Conservation (phyloP, 2,888 invertebrate genomes). For the Sarcophaga rosellei region DNA sequence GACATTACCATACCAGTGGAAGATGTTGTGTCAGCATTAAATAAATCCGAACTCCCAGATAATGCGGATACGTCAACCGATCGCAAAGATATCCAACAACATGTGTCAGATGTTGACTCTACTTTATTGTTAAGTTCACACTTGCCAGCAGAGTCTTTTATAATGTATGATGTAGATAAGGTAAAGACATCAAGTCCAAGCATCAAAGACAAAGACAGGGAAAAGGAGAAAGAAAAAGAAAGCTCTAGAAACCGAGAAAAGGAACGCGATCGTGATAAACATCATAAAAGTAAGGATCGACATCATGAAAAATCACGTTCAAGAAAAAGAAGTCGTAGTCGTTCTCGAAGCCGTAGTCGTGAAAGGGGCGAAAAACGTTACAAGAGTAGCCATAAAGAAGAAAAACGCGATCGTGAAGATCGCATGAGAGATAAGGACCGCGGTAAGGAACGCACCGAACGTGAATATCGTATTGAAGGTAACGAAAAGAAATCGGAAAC, state of each 20-base stretch:
- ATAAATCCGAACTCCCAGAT: conserved; percentile 80
- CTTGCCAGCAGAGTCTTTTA: conserved; percentile 24
- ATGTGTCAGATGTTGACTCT: conserved; percentile 51
- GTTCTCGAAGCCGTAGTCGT: conserved; percentile 77
- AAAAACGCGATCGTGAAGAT: conserved; percentile 72
- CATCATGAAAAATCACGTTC: conserved; percentile 73
- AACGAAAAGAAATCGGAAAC: conserved; percentile 67
- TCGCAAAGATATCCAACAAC: conserved; percentile 51
- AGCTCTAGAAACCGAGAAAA: conserved; percentile 66
- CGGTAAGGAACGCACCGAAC: conserved; percentile 56
- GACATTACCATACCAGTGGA: conserved; percentile 85
- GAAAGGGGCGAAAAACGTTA: conserved; percentile 75
- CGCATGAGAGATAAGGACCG: conserved; percentile 71
- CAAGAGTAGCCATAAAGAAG: conserved; percentile 73
- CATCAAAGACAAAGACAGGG: conserved; percentile 67
- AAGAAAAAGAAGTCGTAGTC: conserved; percentile 76
- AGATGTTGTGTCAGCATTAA: conserved; percentile 85
- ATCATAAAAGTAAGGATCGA: conserved; percentile 76
- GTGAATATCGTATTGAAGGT: conserved; percentile 64
- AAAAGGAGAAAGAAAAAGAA: conserved; percentile 67
- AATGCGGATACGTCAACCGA: conserved; percentile 26
- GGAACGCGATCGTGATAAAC: conserved; percentile 72
- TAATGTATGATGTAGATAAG: conserved; percentile 48
- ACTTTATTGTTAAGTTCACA: conserved; percentile 41
- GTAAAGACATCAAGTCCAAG: conserved; percentile 58